Evolutionary conservation across 37 sponge, comb jelly and placozoan genomes (phyloP).

Genomic region (Lycopodina hypogea): DNA sequence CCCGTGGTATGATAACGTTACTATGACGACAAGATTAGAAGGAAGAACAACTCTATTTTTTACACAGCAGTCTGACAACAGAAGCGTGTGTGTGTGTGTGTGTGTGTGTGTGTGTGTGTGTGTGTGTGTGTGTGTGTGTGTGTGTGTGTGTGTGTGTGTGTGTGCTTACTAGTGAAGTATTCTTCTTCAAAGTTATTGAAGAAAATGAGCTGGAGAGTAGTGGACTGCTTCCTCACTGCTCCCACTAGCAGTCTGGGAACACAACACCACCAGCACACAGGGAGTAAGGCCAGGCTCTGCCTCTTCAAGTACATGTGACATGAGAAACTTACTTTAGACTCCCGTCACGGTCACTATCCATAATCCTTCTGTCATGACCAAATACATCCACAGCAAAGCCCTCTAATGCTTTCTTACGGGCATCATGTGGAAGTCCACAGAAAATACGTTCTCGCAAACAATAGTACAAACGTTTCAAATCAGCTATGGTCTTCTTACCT

Average conservation of each 20-base stretch:
- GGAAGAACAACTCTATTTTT: too few relatives aligned
- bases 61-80: too few relatives aligned
- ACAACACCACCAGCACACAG: neutral
- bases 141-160: slow-evolving; percentile 14
- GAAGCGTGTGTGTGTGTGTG: slow-evolving; percentile 17
- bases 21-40: too few relatives aligned
- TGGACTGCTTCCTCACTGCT: slow-evolving; percentile 43
- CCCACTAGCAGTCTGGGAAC: slow-evolving; percentile 32
- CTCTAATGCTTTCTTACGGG: slow-evolving; percentile 18
- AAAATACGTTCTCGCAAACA: slow-evolving; percentile 26
- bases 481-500: slow-evolving; percentile 23
- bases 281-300: neutral
- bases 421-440: neutral
- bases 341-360: neutral
- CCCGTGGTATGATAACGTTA: too few relatives aligned
- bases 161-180: slow-evolving; percentile 15
- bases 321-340: slow-evolving; percentile 3
- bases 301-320: neutral
- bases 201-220: slow-evolving; percentile 22
- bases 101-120: slow-evolving; percentile 12
- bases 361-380: neutral
- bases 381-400: slow-evolving; percentile 6
- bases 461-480: slow-evolving; percentile 32
- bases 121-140: slow-evolving; percentile 7
- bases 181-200: slow-evolving; percentile 50